phyloP scores from a whole-genome alignment of 1,140 invertebrate genomes.

The Panulirus ornatus region DNA sequence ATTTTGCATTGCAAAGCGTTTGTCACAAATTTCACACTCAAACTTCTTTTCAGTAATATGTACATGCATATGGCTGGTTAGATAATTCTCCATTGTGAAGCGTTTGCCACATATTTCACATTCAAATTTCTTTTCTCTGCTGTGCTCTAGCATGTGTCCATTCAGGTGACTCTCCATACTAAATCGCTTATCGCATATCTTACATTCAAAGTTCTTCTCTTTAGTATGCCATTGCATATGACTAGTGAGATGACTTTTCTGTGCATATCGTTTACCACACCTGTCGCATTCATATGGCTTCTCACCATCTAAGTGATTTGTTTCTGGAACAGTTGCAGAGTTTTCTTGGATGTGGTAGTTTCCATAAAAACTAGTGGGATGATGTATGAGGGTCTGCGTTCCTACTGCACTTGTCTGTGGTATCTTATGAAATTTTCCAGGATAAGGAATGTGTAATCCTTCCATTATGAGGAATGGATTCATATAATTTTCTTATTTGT shows the following conservation, averaged over 20 bases:
- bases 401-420: conserved; percentile 37
- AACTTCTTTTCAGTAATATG: conserved; percentile 61
- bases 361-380: conserved; percentile 31
- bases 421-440: conserved; percentile 53
- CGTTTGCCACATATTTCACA: conserved; percentile 58
- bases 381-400: conserved; percentile 39
- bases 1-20: conserved; percentile 71
- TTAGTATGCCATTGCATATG: conserved; percentile 55
- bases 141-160: conserved; percentile 64
- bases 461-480: conserved; percentile 48
- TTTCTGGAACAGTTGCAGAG: background rate
- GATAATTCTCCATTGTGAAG: conserved; percentile 61
- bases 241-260: conserved; percentile 62
- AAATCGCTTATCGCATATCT: conserved; percentile 65
- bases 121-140: conserved; percentile 59
- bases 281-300: conserved; percentile 58
- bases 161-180: conserved; percentile 62
- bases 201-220: conserved; percentile 63
- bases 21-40: conserved; percentile 69
- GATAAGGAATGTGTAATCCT: conserved; percentile 54
- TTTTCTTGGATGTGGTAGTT: conserved; percentile 19
- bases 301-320: conserved; percentile 28
- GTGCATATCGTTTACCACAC: conserved; percentile 55
- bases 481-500: background rate
- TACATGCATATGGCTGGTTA: conserved; percentile 56